phyloP scores from a whole-genome alignment of 1,140 invertebrate species.

The Caenorhabditis inopinata region DNA sequence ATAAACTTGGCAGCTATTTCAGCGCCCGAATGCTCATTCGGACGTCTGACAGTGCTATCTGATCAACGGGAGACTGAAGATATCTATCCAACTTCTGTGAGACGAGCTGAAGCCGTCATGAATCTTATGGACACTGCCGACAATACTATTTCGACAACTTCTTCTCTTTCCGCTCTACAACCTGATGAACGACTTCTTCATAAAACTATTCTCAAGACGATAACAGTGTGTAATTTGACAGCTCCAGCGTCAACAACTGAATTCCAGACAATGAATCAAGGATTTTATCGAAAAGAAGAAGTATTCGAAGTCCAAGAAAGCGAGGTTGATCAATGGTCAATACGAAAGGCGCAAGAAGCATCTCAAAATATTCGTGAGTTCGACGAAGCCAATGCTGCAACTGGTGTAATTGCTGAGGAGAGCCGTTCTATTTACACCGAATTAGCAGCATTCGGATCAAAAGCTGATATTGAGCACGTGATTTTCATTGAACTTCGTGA shows the following conservation, averaged over 20 bases:
- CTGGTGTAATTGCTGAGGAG: background rate
- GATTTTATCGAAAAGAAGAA: background rate
- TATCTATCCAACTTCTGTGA: background rate
- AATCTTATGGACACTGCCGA: background rate
- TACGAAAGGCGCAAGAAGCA: background rate
- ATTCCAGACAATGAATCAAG: background rate
- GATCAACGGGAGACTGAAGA: background rate
- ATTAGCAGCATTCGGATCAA: background rate
- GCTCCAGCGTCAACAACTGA: background rate
- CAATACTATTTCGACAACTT: background rate
- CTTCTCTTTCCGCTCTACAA: background rate
- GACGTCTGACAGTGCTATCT: background rate
- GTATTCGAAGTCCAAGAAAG: background rate
- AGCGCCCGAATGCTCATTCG: background rate
- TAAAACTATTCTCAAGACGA: constrained; percentile 19
- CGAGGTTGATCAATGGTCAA: background rate
- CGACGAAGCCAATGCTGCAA: background rate
- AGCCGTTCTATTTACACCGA: constrained; percentile 1
- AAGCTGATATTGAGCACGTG: background rate
- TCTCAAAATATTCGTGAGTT: background rate
- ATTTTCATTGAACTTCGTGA: background rate
- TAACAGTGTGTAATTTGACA: constrained; percentile 6
- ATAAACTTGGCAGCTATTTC: background rate
- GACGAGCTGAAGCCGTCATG: background rate
- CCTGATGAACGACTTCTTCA: background rate